Base-by-base conservation (phyloP, 1,140 invertebrate species). In the Philopotamus ludificatus region DNA sequence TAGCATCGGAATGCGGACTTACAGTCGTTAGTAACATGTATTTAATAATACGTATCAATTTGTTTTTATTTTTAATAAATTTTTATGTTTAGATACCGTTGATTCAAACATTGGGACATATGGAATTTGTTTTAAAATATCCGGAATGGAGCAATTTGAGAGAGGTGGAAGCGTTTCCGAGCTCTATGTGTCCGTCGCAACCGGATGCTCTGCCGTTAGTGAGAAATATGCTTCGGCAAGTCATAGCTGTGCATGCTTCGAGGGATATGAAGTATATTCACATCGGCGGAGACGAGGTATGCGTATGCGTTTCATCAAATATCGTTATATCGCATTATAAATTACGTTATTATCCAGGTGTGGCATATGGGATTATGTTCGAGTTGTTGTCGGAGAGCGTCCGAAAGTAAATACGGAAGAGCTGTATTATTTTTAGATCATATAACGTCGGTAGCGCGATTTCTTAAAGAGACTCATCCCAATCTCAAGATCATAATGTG, bases 71-170 rank as follows among this genome's bases (percentile, higher is more conserved):
- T 20, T 51, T 34, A 7, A 25, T 51, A 18, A 51, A 51, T 7
- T 22, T 23, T 7, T 57, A 25, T 25, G 72, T 75, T 21, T 68
- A 80, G 50, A 92, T 98, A 70, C 96, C 96, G 26, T 80, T 99
- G 10, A 84, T 98, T 15, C 97, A 98, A 80, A 97, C 95, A 1
- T 95, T 98, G 76, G 95, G 95, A 0, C 95, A 98, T 77, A 77
- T 96, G 75, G 94, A 97, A 84, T 97, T 93, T 84, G 88, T 93
- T 0, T 79, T 98, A 22, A 97, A 97, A 75, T 86, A 93, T 71
- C 81, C 87, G 25, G 82, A 88, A 67, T 95, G 89, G 76, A 74
- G 81, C 55, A 81, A 86, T 16, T 73, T 97, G 8, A 79, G 94
- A 20, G 95, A 97, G 80, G 83, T 92, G 0, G 83, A 84, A 3